Evolutionary conservation across 2,113 vertebrate genomes (phyloP).

Genomic region (Ceuthmochares aereus): DNA sequence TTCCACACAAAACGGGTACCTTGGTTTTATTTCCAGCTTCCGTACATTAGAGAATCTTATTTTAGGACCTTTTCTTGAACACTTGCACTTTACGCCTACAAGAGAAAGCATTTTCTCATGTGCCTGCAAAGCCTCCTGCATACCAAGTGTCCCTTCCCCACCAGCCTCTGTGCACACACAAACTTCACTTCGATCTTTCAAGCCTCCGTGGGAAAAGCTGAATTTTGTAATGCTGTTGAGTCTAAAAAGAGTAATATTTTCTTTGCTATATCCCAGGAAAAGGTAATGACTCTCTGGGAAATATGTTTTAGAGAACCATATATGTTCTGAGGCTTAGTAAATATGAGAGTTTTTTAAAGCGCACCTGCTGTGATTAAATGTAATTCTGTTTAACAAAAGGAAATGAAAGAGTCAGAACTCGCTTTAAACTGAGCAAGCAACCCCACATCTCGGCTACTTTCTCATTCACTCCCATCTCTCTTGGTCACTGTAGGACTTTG

Average conservation of each 20-base stretch:
- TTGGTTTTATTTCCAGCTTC: conserved; percentile 97
- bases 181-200: not conserved
- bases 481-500: not conserved
- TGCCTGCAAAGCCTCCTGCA: not conserved
- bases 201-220: not conserved
- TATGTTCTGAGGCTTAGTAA: not conserved
- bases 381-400: not conserved
- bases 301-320: not conserved
- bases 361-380: conserved; percentile 58
- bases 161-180: not conserved
- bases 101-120: conserved; percentile 52
- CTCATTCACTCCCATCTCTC: fast-evolving
- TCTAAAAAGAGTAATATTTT: not conserved
- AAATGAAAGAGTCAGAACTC: not conserved
- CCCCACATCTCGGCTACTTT: not conserved
- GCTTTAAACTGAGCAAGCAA: not conserved
- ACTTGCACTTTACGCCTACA: conserved; percentile 96
- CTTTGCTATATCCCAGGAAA: not conserved
- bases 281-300: not conserved
- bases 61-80: conserved; percentile 96
- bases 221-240: not conserved
- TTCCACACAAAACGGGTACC: conserved; percentile 95
- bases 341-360: not conserved
- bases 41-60: conserved; percentile 96
- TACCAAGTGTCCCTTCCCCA: not conserved